A percentile compares a stretch with the other conserved stretches of the same genome.
Evolutionary conservation across 2,888 invertebrate genomes (phyloP).

Genomic region (Netelia virgata): DNA sequence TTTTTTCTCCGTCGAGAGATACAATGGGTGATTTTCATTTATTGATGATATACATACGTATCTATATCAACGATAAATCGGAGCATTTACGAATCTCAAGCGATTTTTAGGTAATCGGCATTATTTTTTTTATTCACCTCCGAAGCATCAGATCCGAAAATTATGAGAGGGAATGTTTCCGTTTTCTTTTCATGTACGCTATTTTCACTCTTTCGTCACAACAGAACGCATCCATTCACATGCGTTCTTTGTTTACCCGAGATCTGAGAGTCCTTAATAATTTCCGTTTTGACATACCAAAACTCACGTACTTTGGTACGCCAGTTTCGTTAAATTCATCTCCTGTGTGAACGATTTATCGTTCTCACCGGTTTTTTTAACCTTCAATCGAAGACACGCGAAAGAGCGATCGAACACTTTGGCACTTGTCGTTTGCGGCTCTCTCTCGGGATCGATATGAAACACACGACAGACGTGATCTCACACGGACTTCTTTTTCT

Average conservation of each 20-base stretch:
- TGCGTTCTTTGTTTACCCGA: conserved; percentile 60
- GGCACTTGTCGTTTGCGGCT: conserved; percentile 58
- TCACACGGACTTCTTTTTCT: neutral
- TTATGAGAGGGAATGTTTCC: neutral
- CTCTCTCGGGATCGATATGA: neutral
- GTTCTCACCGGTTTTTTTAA: no score
- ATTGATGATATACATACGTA: no score
- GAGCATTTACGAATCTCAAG: no score
- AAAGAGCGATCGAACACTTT: conserved; percentile 42
- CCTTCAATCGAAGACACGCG: no score
- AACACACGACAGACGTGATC: neutral
- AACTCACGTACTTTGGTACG: neutral
- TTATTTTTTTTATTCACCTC: no score
- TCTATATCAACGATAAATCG: no score
- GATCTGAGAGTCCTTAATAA: conserved; percentile 28
- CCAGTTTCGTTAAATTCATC: no score
- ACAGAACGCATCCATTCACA: conserved; percentile 27
- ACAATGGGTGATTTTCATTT: no score
- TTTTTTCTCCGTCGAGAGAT: no score
- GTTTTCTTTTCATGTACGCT: neutral
- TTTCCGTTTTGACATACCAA: conserved; percentile 9
- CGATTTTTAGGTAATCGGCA: no score
- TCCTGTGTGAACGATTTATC: no score
- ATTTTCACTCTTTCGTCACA: neutral
- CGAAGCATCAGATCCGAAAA: neutral